Evolutionary conservation across 2,888 invertebrate genomes (phyloP).

Genomic region (Deroplatys truncata): DNA sequence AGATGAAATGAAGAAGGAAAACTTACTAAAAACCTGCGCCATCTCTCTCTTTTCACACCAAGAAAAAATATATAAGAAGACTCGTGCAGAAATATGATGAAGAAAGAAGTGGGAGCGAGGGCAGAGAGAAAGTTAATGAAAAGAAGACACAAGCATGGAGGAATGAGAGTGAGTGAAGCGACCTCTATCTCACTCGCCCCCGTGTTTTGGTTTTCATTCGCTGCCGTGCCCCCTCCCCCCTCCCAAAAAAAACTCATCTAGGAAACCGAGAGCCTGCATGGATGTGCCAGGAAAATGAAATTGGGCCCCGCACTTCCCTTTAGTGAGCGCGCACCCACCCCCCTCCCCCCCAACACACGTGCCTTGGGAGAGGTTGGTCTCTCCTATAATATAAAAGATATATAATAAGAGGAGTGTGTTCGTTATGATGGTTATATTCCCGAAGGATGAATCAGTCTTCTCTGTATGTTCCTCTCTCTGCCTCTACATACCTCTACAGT

Average conservation of each 20-base stretch:
- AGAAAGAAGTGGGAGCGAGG: not conserved
- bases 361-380: not conserved
- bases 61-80: not conserved
- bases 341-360: not conserved
- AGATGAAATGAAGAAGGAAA: slow-evolving; percentile 26
- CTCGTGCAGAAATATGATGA: slow-evolving; percentile 7
- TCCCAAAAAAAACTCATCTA: slow-evolving; percentile 1
- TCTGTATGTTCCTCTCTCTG: not conserved
- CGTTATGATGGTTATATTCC: not conserved
- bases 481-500: too few species aligned
- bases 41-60: not conserved
- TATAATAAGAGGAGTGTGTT: not conserved
- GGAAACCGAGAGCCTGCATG: slow-evolving; percentile 15
- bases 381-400: not conserved
- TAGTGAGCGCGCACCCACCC: not conserved
- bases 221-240: not conserved
- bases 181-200: not conserved
- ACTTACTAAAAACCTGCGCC: slow-evolving; percentile 19
- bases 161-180: not conserved
- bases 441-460: slow-evolving; percentile 10
- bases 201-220: slow-evolving; percentile 17
- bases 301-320: not conserved
- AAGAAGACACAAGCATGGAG: not conserved
- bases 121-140: slow-evolving; percentile 13
- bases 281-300: slow-evolving; percentile 24